Percentiles rank a stretch among this genome's conserved stretches.
phyloP scores from a whole-genome alignment of 2,113 vertebrate species.

The Sebastes fasciatus region DNA sequence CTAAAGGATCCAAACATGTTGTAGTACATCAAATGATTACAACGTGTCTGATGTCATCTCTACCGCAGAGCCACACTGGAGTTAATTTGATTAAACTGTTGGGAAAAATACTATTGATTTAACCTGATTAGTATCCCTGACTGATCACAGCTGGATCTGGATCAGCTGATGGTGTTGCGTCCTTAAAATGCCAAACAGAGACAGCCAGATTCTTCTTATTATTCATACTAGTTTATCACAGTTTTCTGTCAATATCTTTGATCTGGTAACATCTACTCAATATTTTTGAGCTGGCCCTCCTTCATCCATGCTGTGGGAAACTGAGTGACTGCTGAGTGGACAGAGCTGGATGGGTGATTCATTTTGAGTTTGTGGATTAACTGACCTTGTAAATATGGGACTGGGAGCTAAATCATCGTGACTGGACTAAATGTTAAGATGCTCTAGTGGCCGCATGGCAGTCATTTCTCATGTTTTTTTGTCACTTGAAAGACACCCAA shows the following conservation, averaged over 20 bases:
- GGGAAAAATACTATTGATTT: constrained; percentile 54
- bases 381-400: constrained; percentile 52
- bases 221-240: constrained; percentile 2
- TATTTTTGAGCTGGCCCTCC: constrained; percentile 7
- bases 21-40: constrained; percentile 38
- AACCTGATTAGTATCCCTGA: constrained; percentile 21
- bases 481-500: not conserved
- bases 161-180: constrained; percentile 5
- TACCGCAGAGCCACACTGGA: not conserved
- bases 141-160: constrained; percentile 15
- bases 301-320: constrained; percentile 17
- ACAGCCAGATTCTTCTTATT: not conserved
- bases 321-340: constrained; percentile 40
- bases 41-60: constrained; percentile 29
- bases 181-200: constrained; percentile 3
- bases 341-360: constrained; percentile 47
- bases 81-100: constrained; percentile 49
- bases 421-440: constrained; percentile 1
- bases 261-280: constrained; percentile 5
- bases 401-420: constrained; percentile 33
- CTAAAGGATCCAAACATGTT: constrained; percentile 35
- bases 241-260: constrained; percentile 15
- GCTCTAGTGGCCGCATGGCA: not conserved
- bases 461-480: not conserved
- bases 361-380: constrained; percentile 53